Conservation (phyloP, 2,113 vertebrate genomes). For the Vidua macroura region DNA sequence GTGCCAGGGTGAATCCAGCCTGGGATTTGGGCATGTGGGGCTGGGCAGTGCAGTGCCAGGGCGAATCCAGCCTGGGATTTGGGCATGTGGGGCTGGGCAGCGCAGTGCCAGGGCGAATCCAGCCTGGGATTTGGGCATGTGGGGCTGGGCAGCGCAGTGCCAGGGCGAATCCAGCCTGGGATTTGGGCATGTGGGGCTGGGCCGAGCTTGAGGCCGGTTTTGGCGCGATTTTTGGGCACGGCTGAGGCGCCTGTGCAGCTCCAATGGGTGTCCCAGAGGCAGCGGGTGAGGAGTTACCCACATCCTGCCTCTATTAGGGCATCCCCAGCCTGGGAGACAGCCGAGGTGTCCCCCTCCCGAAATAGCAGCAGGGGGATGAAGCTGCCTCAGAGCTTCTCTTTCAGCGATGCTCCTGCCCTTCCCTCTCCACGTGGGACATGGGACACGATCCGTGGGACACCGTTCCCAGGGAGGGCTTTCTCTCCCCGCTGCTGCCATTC, state of each 20-base stretch:
- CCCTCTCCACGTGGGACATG: accelerated
- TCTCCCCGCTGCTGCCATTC: not conserved
- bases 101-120: no score
- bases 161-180: not conserved
- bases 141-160: not conserved
- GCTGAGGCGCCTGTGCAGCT: not conserved
- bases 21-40: no score
- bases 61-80: no score
- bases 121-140: no score
- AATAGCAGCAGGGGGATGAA: not conserved
- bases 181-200: not conserved
- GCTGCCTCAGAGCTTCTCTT: not conserved
- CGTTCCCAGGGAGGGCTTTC: not conserved
- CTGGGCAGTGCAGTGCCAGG: no score
- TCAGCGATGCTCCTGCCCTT: not conserved
- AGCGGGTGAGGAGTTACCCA: not conserved
- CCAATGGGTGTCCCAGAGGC: not conserved
- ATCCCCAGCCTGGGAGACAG: not conserved
- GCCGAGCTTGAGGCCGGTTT: accelerated
- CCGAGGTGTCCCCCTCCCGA: not conserved
- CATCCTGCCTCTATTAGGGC: not conserved
- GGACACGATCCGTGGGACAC: accelerated
- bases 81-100: no score
- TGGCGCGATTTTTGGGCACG: not conserved
- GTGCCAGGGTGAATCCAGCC: no score